Base-by-base conservation (phyloP, 2,888 invertebrate species). In the Thereva unica region DNA sequence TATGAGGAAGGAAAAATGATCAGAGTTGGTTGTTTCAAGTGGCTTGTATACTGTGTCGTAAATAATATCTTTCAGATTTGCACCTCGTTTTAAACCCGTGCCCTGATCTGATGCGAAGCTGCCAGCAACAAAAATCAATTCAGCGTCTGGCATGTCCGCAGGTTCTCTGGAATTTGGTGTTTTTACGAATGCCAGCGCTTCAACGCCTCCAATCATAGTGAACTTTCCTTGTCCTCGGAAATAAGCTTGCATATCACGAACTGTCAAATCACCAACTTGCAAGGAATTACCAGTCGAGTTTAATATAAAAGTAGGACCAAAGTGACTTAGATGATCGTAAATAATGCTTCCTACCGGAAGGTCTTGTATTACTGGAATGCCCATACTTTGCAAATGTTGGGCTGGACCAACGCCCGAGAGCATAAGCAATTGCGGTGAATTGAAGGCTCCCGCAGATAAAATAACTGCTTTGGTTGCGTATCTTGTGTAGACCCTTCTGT, bases 351-450 rank as follows among this genome's bases (percentile, higher is more conserved):
- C 90, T 0, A 90, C 88, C 0, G 87, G 88, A 9, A 89, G 80
- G 74, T 89, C 83, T 71, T 84, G 78, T 7, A 89, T 73, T 0
- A 88, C 79, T 0, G 85, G 84, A 69, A 88, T 84, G 1, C 82
- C 82, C 1, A 83, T 73, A 9, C 80, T 76, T 38, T 76, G 73
- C 10, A 87, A 77, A 72, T 87, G 80, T 49, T 83, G 72, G 68
- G 73, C 77, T 0, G 84, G 84, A 6, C 85, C 85, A 23, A 85
- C 73, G 0, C 93, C 93, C 4, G 93, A 92, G n/a, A 95, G 78
- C 91, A 95, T 91, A 9, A 95, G 83, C 2, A 95, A 77, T 78
- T 95, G 95, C 0, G 95, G 92, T 0, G 92, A 90, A 74, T 91
- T 91, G 70, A 95, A 88, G 1, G 93, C 86, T 0, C 95, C 95